Evolutionary conservation across 2,797 vertebrate species (phyloP).

Genomic region (Thalassophryne amazonica): DNA sequence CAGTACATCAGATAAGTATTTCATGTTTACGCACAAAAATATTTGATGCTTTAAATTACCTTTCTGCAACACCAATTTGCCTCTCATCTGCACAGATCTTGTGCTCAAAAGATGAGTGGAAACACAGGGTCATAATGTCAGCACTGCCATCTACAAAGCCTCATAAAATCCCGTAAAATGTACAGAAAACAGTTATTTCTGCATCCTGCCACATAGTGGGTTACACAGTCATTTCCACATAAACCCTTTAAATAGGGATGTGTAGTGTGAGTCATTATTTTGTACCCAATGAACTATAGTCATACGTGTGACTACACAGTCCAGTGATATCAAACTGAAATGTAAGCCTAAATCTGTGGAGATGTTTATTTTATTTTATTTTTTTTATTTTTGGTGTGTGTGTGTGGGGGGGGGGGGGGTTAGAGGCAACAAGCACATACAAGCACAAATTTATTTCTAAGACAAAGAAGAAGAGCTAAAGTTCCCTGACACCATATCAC

Average conservation of each 20-base stretch:
- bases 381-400: too few species aligned
- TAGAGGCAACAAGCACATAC: too few species aligned
- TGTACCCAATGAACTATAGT: constrained; percentile 15
- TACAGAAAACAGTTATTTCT: constrained; percentile 46
- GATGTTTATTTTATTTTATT: too few species aligned
- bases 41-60: constrained; percentile 42
- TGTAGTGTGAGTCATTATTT: constrained; percentile 48
- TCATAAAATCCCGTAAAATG: constrained; percentile 32
- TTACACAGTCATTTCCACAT: constrained; percentile 33
- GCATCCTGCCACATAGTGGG: constrained; percentile 46
- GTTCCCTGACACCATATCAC: constrained; percentile 16
- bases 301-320: constrained; percentile 36
- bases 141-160: constrained; percentile 46
- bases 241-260: constrained; percentile 28
- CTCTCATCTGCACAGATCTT: constrained; percentile 17
- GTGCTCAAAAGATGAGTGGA: constrained; percentile 43
- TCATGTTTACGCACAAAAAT: constrained; percentile 26
- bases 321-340: constrained; percentile 29
- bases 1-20: constrained; percentile 13
- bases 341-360: too few species aligned
- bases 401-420: too few species aligned
- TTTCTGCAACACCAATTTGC: constrained; percentile 5
- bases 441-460: too few species aligned
- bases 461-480: constrained; percentile 21
- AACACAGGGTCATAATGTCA: constrained; percentile 31